These are phyloP conservation scores for Sclerurus mexicanus DNA, from an alignment of 2,113 vertebrate species.

Conservation along the genomic window DNA sequence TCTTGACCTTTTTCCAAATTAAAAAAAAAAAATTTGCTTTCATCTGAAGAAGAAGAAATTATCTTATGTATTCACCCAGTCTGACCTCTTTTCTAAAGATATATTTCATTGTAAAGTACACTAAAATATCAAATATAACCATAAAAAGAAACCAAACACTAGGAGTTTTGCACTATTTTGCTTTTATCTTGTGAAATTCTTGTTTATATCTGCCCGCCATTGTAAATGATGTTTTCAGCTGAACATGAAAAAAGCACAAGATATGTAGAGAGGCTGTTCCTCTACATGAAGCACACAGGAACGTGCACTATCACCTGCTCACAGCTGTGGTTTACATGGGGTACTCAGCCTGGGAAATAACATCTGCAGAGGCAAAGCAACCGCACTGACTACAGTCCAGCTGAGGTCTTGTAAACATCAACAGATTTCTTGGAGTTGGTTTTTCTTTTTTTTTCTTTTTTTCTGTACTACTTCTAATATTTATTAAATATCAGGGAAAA, in stretches of 20 bases:
- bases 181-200: slow-evolving; percentile 1
- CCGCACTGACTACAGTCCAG: neutral
- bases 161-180: neutral
- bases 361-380: neutral
- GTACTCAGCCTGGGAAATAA: neutral
- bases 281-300: neutral
- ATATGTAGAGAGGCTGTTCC: neutral
- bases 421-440: neutral
- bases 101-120: neutral
- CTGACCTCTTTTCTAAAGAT: neutral
- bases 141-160: neutral
- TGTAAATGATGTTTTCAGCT: neutral
- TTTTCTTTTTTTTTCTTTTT: neutral
- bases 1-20: slow-evolving; percentile 29
- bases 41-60: neutral
- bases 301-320: neutral
- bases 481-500: neutral
- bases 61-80: neutral
- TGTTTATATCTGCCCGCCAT: neutral
- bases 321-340: neutral
- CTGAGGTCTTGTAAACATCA: slow-evolving; percentile 8
- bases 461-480: neutral
- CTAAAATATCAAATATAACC: neutral
- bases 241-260: neutral
- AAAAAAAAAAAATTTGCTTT: neutral